These are phyloP conservation scores for Rhopilema esculentum DNA, from an alignment of 30 jellyfish, hydroid and myxozoan genomes.

Conservation along the genomic window DNA sequence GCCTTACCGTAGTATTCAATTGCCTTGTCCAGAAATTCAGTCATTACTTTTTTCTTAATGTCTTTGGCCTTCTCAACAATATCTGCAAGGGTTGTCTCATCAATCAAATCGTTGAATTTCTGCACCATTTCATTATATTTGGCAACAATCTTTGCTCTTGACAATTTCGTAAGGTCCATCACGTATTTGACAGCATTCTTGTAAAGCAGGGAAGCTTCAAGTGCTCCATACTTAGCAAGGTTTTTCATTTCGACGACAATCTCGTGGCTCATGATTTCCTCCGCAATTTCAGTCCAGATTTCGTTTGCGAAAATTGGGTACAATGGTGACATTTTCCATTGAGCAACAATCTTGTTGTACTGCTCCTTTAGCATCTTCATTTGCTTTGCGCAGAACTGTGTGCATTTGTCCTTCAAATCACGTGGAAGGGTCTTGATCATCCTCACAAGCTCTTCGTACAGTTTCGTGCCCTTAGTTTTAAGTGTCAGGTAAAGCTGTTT, in stretches of 20 bases:
- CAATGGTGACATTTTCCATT: slow-evolving; percentile 73
- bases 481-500: slow-evolving; percentile 32
- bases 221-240: slow-evolving; percentile 10
- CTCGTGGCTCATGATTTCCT: slow-evolving; percentile 83
- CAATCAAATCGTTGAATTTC: slow-evolving; percentile 48
- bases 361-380: slow-evolving; percentile 7
- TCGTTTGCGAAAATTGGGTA: slow-evolving; percentile 71
- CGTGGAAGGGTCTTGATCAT: slow-evolving; percentile 32
- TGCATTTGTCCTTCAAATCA: slow-evolving; percentile 25
- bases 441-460: slow-evolving; percentile 10
- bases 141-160: slow-evolving; percentile 33
- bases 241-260: slow-evolving; percentile 58
- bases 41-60: not conserved
- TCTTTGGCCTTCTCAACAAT: slow-evolving; percentile 51
- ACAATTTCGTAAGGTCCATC: slow-evolving; percentile 23
- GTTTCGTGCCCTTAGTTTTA: slow-evolving; percentile 12
- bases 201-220: not conserved
- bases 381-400: slow-evolving; percentile 25
- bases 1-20: slow-evolving; percentile 23
- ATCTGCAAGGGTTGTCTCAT: slow-evolving; percentile 86
- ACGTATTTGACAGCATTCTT: slow-evolving; percentile 9
- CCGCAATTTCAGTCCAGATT: slow-evolving; percentile 89
- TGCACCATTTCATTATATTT: slow-evolving; percentile 27
- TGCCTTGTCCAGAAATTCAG: slow-evolving; percentile 18
- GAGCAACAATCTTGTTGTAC: slow-evolving; percentile 32